Evolutionary conservation across 2,888 invertebrate genomes (phyloP), one percentile per base, ranked within the genome.

Genomic region (Agonopterix alstromeriana): DNA sequence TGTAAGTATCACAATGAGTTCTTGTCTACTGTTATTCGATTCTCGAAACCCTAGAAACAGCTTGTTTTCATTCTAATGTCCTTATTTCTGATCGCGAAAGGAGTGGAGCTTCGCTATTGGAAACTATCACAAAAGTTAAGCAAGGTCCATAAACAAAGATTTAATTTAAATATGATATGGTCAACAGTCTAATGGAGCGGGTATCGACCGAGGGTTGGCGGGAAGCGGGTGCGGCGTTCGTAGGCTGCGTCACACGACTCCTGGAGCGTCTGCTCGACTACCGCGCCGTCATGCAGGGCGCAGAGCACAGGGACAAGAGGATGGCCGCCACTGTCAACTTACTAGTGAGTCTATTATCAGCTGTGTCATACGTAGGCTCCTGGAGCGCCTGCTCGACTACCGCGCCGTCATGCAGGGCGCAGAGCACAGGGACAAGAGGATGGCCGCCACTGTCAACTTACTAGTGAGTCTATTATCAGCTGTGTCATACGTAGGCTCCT

Each of bases 271-370:
- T 98, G 46, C 86, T 98, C 43, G 98, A 98, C 88, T 98, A 98
- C 81, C 92, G 98, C 56, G 96, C 96, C 65, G 97, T 98, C 1
- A 96, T 97, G 88, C 97, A 97, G 73, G 97, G 97, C 10, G 97
- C 98, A 64, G 98, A 98, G 73, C 97, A 98, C 76, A 90, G 97
- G 36, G 97, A 98, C 74, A 98, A 98, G 74, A 90, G 97, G 52
- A 98, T 98, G 97, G 97, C 97, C 0, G 98, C 98, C 73, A 98
- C 98, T 3, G 97, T 98, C 49, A 98, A 98, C 81, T 89, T 98
- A 56, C 47, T 51, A 4, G 51, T 51, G 10, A 47, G 47, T 42
- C 8, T 43, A 38, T 1, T n/a, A 9, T 38, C 38, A 38, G 7
- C 38, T n/a, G 17, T n/a, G n/a, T n/a, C n/a, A n/a, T n/a, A n/a